A percentile compares a stretch with the other conserved stretches of the same genome.
These are phyloP conservation scores for Muscicapa striata DNA, from an alignment of 2,797 vertebrate species.

Conservation along the genomic window DNA sequence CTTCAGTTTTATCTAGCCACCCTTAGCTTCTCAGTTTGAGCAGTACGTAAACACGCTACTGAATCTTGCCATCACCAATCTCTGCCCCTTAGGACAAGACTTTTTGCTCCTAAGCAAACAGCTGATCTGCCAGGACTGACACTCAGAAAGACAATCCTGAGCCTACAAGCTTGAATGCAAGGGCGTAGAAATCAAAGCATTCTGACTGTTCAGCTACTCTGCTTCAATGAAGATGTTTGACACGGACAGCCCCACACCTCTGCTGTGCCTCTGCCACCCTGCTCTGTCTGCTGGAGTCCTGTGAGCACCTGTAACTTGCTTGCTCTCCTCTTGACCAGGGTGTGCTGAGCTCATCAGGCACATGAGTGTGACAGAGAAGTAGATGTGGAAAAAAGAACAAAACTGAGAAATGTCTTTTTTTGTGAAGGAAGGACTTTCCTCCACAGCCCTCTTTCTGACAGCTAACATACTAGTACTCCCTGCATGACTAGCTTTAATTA, in stretches of 20 bases:
- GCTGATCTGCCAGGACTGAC: not conserved
- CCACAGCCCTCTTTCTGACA: not conserved
- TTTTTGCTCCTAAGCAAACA: not conserved
- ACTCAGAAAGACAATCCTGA: not conserved
- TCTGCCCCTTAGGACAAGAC: not conserved
- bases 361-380: fast-evolving
- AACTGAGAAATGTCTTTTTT: not conserved
- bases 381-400: not conserved
- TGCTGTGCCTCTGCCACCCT: not conserved
- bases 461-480: not conserved
- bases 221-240: not conserved
- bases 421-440: not conserved
- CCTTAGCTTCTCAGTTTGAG: not conserved
- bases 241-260: fast-evolving
- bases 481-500: not conserved
- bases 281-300: not conserved
- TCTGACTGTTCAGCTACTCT: not conserved
- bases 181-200: fast-evolving
- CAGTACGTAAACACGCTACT: not conserved
- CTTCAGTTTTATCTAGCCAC: not conserved
- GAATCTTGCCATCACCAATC: not conserved
- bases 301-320: not conserved
- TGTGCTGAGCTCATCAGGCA: fast-evolving
- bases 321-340: not conserved
- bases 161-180: not conserved